Evolutionary conservation across 2,888 invertebrate species (phyloP).

Genomic region (Podabrus alpinus): DNA sequence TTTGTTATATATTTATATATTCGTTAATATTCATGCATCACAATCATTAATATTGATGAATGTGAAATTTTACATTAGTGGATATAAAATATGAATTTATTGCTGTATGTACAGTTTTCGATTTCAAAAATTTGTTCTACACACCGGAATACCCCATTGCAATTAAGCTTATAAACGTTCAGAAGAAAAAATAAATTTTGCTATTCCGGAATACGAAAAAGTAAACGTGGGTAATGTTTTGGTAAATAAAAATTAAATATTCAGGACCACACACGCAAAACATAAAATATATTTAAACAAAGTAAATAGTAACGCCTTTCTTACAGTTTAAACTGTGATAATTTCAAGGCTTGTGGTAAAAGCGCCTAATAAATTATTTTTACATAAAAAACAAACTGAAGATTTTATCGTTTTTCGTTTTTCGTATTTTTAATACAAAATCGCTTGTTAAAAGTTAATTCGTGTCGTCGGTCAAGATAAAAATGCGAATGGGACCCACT

Average conservation of each 20-base stretch:
- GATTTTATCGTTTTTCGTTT: neutral
- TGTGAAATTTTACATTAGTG: neutral
- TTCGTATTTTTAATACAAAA: neutral
- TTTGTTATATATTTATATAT: neutral
- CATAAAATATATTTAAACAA: neutral
- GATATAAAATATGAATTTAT: neutral
- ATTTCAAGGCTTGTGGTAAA: neutral
- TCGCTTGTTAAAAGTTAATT: neutral
- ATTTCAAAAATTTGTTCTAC: neutral
- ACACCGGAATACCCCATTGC: neutral
- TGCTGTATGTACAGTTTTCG: neutral
- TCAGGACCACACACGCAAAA: neutral
- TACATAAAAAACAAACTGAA: neutral
- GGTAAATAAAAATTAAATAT: neutral
- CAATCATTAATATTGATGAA: neutral
- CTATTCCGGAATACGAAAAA: neutral
- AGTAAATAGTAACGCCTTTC: neutral
- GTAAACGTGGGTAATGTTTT: neutral
- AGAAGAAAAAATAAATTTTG: neutral
- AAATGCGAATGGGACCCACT: conserved; percentile 2
- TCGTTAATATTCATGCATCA: neutral
- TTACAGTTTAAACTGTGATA: neutral
- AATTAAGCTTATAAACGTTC: neutral
- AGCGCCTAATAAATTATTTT: neutral
- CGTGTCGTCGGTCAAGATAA: conserved; percentile 1